A percentile compares a stretch with the other conserved stretches of the same genome.
Conservation (phyloP, 2,797 vertebrate genomes). For the Enteromius argenteus region DNA sequence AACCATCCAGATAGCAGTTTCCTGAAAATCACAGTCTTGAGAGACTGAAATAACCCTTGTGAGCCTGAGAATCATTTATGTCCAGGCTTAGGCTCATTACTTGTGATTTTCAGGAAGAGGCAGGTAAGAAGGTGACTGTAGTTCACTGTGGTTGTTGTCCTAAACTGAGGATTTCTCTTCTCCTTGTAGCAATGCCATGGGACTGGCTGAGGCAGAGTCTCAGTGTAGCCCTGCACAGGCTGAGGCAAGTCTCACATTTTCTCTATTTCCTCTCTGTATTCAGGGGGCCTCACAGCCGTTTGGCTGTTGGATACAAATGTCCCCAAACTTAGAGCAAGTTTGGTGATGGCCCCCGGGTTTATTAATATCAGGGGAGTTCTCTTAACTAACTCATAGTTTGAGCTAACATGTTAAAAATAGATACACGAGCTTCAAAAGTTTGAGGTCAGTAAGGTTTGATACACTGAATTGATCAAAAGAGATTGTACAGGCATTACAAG, state of each 20-base stretch:
- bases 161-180: slow-evolving; percentile 98
- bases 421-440: slow-evolving; percentile 1
- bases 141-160: slow-evolving; percentile 85
- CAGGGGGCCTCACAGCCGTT: slow-evolving; percentile 93
- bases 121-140: slow-evolving; percentile 79
- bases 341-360: slow-evolving; percentile 94
- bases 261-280: slow-evolving; percentile 89
- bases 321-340: slow-evolving; percentile 99
- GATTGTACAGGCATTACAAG: no score
- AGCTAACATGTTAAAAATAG: slow-evolving; percentile 14
- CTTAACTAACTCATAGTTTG: slow-evolving; percentile 55
- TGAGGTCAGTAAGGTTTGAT: not conserved
- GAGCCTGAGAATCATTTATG: not conserved
- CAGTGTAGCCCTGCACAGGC: slow-evolving; percentile 98
- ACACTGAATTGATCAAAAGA: not conserved
- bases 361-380: slow-evolving; percentile 55
- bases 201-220: slow-evolving; percentile 98
- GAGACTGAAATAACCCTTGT: not conserved
- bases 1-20: slow-evolving; percentile 17
- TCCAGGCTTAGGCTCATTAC: not conserved
- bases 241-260: slow-evolving; percentile 99
- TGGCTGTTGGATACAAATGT: slow-evolving; percentile 93
- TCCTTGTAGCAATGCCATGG: slow-evolving; percentile 97
- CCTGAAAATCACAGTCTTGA: slow-evolving; percentile 26
- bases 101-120: slow-evolving; percentile 61